Base-by-base conservation (phyloP, 2,888 invertebrate species). In the Drosophila eohydei region DNA sequence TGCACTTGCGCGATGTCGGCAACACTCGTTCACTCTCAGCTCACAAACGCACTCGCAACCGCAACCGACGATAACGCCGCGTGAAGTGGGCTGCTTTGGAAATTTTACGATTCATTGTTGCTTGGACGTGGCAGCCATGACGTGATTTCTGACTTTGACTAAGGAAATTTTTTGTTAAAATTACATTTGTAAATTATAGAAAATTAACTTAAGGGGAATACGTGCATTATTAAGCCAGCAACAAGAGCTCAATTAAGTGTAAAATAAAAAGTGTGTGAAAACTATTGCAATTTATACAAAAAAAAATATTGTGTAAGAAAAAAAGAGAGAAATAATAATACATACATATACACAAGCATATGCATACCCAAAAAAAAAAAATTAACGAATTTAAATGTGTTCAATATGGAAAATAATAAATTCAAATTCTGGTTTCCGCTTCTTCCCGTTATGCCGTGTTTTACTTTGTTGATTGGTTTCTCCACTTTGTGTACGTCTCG, bases 41-140 rank as follows among this genome's bases (percentile, higher is more conserved):
- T 78, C 65, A 34, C 78, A 71, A 74, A 76, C 80, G 77, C 77
- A 74, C 80, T 76, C 83, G 80, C 80, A 79, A 73, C 71, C 79
- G 70, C 81, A 79, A 78, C 62, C 74, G 75, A 71, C 81, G 82
- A 66, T 70, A 80, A 69, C 74, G 81, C 81, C 75, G 77, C 77
- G 74, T 81, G 75, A 78, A 81, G 74, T 81, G 86, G 81, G 81
- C 82, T 70, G 79, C 60, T 63, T 70, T 91, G 81, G 81, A 87
- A 90, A 89, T 83, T 80, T 76, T 90, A 90, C 92, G 83, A 91
- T 91, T 92, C 91, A 92, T 92, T 92, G 92, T 92, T 92, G 92
- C 92, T 92, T 92, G 92, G 91, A 92, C 92, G 92, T 92, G 92
- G 92, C 92, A 92, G 92, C 92, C 92, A 92, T 92, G 92, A 92